Evolutionary conservation across 2,113 vertebrate species (phyloP).

Genomic region (Arenaria interpres): DNA sequence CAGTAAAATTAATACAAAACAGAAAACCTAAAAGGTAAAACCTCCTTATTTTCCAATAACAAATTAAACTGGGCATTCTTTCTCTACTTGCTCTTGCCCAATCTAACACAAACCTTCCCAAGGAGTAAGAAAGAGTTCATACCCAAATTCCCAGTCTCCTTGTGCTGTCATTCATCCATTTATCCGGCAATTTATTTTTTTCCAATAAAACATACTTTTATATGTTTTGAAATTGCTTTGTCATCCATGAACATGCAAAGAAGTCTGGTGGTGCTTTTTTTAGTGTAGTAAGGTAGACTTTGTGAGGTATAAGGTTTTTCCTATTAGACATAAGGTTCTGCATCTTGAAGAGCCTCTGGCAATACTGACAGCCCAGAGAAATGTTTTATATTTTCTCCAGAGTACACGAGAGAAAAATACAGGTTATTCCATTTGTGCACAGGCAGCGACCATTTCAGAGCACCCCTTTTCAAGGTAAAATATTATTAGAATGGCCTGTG

Average conservation of each 20-base stretch:
- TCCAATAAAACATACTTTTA: background rate
- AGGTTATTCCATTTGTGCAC: background rate
- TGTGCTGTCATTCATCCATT: background rate
- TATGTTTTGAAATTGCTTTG: background rate
- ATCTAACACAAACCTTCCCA: background rate
- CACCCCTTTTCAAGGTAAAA: background rate
- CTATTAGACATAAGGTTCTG: background rate
- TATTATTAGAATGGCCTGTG: background rate
- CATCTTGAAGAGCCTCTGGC: background rate
- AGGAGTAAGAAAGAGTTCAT: background rate
- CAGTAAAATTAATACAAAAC: background rate
- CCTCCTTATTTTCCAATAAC: background rate
- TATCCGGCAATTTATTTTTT: background rate
- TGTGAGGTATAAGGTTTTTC: background rate
- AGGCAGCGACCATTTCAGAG: background rate
- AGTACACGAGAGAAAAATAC: background rate
- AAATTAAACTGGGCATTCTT: background rate
- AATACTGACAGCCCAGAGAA: background rate
- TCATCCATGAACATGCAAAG: background rate
- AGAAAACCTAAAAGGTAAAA: background rate
- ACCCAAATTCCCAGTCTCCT: background rate
- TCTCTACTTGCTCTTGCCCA: background rate
- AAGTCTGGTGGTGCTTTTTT: background rate
- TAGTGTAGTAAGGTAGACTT: background rate
- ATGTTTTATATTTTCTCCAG: background rate